These are phyloP conservation scores for Drosophila tropicalis DNA, from an alignment of 1,140 invertebrate species.

Conservation along the genomic window DNA sequence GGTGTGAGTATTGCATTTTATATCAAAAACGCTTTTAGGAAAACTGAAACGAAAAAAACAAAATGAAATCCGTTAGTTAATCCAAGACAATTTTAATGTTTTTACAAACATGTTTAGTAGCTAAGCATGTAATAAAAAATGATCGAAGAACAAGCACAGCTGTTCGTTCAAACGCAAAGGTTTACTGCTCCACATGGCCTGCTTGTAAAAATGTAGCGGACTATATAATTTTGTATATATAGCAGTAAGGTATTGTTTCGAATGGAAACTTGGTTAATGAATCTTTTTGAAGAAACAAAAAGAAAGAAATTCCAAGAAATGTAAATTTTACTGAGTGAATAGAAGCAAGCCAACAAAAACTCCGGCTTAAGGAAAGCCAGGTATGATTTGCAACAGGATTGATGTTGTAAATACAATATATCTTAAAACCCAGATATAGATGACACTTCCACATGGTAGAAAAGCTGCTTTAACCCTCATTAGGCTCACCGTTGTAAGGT, in stretches of 20 bases:
- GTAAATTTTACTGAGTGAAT: no score
- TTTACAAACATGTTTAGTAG: constrained; percentile 34
- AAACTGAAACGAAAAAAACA: constrained; percentile 52
- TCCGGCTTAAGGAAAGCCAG: no score
- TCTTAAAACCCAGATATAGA: no score
- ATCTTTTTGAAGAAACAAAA: no score
- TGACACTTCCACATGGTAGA: neutral
- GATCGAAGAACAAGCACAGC: no score
- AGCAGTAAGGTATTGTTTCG: neutral
- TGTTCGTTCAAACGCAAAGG: neutral
- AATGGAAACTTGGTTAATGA: no score
- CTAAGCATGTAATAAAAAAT: neutral
- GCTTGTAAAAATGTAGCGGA: no score
- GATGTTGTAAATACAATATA: no score
- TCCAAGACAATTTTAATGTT: neutral
- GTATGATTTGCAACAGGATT: no score
- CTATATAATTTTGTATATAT: neutral
- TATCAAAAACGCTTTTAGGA: constrained; percentile 45
- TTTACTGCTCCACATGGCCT: neutral
- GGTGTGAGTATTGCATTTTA: constrained; percentile 22
- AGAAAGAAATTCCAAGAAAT: no score
- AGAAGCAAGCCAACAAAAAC: no score
- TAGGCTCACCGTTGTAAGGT: constrained; percentile 51
- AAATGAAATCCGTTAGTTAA: constrained; percentile 20
- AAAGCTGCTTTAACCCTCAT: neutral